phyloP scores from a whole-genome alignment of 2,888 invertebrate genomes.

The Pharmacophagus antenor region DNA sequence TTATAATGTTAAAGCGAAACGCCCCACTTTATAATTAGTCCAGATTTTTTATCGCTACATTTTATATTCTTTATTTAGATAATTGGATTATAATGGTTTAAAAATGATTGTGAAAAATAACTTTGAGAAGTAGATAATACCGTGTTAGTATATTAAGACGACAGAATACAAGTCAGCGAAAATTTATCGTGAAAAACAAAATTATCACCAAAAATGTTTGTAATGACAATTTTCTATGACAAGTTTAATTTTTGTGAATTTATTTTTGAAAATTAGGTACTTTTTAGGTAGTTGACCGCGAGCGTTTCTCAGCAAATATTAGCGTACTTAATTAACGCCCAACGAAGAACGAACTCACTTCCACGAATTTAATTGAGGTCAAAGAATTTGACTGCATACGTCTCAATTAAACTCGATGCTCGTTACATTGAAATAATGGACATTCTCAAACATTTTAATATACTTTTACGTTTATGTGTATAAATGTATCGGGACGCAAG shows the following conservation, averaged over 20 bases:
- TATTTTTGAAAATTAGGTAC: slow-evolving; percentile 43
- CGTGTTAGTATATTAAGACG: slow-evolving; percentile 8
- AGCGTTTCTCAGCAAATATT: slow-evolving; percentile 62
- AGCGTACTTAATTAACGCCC: slow-evolving; percentile 71
- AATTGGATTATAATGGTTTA: slow-evolving; percentile 30
- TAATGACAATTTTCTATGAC: background rate
- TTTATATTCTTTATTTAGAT: slow-evolving; percentile 28
- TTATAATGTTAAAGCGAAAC: slow-evolving; percentile 25
- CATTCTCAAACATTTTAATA: slow-evolving; percentile 35
- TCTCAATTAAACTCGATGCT: slow-evolving; percentile 65
- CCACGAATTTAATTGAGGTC: slow-evolving; percentile 78
- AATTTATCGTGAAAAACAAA: background rate
- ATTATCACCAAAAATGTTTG: background rate
- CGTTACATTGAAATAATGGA: slow-evolving; percentile 37
- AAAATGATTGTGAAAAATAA: slow-evolving; percentile 19
- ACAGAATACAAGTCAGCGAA: background rate
- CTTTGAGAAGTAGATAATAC: slow-evolving; percentile 12
- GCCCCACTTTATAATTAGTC: slow-evolving; percentile 28
- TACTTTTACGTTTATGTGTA: slow-evolving; percentile 34
- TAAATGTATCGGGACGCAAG: slow-evolving; percentile 25
- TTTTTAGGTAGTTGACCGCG: slow-evolving; percentile 47
- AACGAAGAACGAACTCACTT: slow-evolving; percentile 67
- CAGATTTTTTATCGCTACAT: slow-evolving; percentile 27
- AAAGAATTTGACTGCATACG: slow-evolving; percentile 76
- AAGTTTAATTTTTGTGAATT: background rate